Conservation (phyloP, 2,888 invertebrate genomes). For the Serripes groenlandicus region DNA sequence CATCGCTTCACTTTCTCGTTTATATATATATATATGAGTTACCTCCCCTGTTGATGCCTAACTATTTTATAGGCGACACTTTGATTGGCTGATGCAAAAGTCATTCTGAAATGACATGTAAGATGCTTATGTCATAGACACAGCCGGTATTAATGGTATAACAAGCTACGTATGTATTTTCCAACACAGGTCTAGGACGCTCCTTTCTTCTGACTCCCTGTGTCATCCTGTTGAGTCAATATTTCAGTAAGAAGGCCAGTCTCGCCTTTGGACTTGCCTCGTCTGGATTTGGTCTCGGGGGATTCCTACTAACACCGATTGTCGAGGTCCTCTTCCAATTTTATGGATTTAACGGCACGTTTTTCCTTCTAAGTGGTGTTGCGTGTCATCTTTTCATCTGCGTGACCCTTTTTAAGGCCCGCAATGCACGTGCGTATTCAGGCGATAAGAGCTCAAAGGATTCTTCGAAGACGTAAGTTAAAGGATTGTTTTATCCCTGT, state of each 20-base stretch:
- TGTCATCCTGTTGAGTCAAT: conserved; percentile 73
- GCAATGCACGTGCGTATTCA: conserved; percentile 17
- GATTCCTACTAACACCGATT: conserved; percentile 71
- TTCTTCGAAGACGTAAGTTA: not conserved
- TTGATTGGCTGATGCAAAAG: too few species aligned
- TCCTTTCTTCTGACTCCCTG: conserved; percentile 73
- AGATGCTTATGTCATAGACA: too few species aligned
- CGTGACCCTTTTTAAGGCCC: conserved; percentile 70
- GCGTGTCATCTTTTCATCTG: conserved; percentile 70
- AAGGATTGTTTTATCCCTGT: not conserved
- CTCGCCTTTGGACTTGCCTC: conserved; percentile 75
- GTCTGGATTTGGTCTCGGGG: conserved; percentile 77
- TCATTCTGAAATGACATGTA: too few species aligned
- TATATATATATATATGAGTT: too few species aligned
- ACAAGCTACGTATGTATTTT: too few species aligned
- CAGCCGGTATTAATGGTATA: too few species aligned
- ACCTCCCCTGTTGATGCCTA: too few species aligned
- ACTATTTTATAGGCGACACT: too few species aligned
- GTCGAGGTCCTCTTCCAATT: conserved; percentile 70
- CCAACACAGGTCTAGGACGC: conserved; percentile 75
- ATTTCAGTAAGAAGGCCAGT: conserved; percentile 76
- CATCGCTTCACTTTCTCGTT: too few species aligned
- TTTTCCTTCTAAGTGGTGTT: conserved; percentile 72
- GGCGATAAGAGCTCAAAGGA: not conserved
- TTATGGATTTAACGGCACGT: conserved; percentile 73